Evolutionary conservation across 2,797 vertebrate genomes (phyloP).

Genomic region (Chelonia mydas): DNA sequence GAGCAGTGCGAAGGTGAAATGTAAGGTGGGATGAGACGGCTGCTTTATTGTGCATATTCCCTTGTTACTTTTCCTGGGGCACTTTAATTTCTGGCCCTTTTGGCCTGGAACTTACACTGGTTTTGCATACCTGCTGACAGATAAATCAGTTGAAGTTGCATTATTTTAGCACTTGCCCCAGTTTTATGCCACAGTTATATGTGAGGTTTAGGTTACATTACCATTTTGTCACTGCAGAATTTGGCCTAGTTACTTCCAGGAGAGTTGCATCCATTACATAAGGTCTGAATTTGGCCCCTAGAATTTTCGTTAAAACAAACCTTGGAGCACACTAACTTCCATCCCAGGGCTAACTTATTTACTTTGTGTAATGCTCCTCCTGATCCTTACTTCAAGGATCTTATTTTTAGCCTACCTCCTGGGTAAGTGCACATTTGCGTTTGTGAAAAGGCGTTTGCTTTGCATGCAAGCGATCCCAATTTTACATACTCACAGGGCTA

Average conservation of each 20-base stretch:
- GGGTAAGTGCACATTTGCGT: not conserved
- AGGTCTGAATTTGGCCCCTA: slow-evolving; percentile 5
- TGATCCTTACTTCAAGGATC: not conserved
- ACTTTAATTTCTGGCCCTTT: slow-evolving; percentile 22
- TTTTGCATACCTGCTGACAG: slow-evolving; percentile 29
- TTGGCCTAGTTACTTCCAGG: slow-evolving; percentile 9
- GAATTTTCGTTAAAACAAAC: not conserved
- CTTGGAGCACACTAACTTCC: not conserved
- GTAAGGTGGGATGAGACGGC: slow-evolving; percentile 53
- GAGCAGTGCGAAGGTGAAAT: slow-evolving; percentile 57
- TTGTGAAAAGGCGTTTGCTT: not conserved
- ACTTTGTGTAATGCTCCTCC: not conserved
- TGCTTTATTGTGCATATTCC: slow-evolving; percentile 9
- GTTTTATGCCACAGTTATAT: slow-evolving; percentile 7
- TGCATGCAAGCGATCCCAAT: not conserved
- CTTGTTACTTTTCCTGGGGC: slow-evolving; percentile 10
- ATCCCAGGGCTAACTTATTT: not conserved
- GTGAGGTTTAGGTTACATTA: slow-evolving; percentile 22
- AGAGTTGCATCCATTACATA: not conserved
- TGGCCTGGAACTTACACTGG: not conserved
- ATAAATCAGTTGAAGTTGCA: slow-evolving; percentile 22
- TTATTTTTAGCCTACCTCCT: not conserved
- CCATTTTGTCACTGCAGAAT: slow-evolving; percentile 9
- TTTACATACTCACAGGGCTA: not conserved
- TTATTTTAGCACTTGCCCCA: not conserved